Percentiles rank a stretch among this genome's conserved stretches.
Conservation (phyloP, 2,888 invertebrate genomes). For the Zelleria hepariella region DNA sequence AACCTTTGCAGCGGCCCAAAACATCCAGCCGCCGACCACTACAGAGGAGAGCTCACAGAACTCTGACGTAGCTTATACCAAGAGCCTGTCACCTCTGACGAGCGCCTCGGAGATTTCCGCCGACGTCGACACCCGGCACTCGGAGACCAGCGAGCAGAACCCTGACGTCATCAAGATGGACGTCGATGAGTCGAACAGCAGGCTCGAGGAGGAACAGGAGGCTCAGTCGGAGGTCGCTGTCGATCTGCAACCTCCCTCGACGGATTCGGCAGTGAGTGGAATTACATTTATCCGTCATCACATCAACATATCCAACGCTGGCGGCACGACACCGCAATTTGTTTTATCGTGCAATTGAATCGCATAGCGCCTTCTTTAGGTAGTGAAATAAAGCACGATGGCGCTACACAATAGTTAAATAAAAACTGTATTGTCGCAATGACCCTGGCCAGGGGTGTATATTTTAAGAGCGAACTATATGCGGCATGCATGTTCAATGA, state of each 20-base stretch:
- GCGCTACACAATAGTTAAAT: too few relatives aligned
- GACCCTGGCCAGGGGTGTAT: too few relatives aligned
- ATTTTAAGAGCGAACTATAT: too few relatives aligned
- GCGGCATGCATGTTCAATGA: too few relatives aligned
- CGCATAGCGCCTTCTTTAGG: too few relatives aligned
- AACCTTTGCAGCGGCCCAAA: not conserved
- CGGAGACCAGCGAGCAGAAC: not conserved
- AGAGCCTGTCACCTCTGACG: constrained; percentile 49
- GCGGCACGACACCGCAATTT: too few relatives aligned
- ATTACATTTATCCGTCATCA: not conserved
- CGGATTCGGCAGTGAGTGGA: not conserved
- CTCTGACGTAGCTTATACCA: constrained; percentile 48
- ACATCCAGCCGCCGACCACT: constrained; percentile 35
- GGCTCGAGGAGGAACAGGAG: not conserved
- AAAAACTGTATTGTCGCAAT: too few relatives aligned
- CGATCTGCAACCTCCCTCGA: not conserved
- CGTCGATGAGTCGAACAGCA: not conserved
- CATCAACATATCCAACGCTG: too few relatives aligned
- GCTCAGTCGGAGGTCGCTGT: not conserved
- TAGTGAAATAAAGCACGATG: too few relatives aligned
- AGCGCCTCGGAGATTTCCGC: constrained; percentile 45
- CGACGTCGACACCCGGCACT: constrained; percentile 26
- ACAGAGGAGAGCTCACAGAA: constrained; percentile 56
- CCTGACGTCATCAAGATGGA: constrained; percentile 4
- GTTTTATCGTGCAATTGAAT: too few relatives aligned